Percentiles rank a stretch among this genome's conserved stretches.
Conservation (phyloP, 2,797 vertebrate species). For the Cirrhinus molitorella region DNA sequence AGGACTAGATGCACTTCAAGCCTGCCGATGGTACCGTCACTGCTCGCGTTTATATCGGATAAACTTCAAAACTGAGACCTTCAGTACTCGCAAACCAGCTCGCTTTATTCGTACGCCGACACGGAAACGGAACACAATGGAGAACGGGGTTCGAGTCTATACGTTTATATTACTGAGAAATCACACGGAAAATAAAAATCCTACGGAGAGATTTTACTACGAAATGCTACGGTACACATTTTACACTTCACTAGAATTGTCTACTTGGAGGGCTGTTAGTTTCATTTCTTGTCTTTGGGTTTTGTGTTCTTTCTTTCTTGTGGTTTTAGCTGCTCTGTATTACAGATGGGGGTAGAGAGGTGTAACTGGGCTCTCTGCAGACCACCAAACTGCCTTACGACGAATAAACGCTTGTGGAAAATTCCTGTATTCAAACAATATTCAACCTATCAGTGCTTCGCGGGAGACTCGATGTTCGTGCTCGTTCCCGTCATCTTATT, state of each 20-base stretch:
- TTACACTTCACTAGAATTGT: slow-evolving; percentile 91
- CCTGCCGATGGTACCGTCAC: slow-evolving; percentile 81
- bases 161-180: slow-evolving; percentile 86
- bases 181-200: slow-evolving; percentile 84
- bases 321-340: slow-evolving; percentile 84
- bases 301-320: slow-evolving; percentile 74
- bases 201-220: slow-evolving; percentile 85
- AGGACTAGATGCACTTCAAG: slow-evolving; percentile 78
- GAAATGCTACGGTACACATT: slow-evolving; percentile 79
- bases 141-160: slow-evolving; percentile 78
- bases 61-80: slow-evolving; percentile 78
- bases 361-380: slow-evolving; percentile 87
- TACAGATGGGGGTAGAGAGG: slow-evolving; percentile 82
- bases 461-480: slow-evolving; percentile 56
- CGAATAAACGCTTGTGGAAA: slow-evolving; percentile 80
- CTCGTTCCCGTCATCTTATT: slow-evolving; percentile 66
- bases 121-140: slow-evolving; percentile 75
- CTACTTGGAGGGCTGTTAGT: slow-evolving; percentile 93
- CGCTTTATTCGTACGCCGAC: slow-evolving; percentile 75
- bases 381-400: slow-evolving; percentile 88
- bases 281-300: slow-evolving; percentile 67
- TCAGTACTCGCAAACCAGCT: slow-evolving; percentile 80
- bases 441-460: slow-evolving; percentile 61
- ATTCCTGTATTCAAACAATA: slow-evolving; percentile 68
- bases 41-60: slow-evolving; percentile 77